Conservation (phyloP, 2,113 vertebrate genomes). For the Etheostoma cragini region DNA sequence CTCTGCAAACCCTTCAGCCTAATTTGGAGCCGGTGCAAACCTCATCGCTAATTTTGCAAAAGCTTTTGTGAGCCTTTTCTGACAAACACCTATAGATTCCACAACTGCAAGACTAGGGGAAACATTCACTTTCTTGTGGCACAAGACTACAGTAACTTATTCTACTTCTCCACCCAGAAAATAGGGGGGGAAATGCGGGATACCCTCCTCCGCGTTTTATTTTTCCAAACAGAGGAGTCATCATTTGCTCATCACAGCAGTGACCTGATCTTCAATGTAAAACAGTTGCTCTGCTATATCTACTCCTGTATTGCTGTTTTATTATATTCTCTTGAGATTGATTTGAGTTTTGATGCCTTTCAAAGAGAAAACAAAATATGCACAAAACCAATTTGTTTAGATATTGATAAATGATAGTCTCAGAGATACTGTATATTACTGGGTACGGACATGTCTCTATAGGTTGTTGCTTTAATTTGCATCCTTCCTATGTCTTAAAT, state of each 20-base stretch:
- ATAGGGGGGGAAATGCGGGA: background rate
- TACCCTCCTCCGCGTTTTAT: background rate
- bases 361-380: constrained; percentile 47
- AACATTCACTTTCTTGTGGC: constrained; percentile 23
- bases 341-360: constrained; percentile 53
- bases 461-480: constrained; percentile 16
- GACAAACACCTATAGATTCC: background rate
- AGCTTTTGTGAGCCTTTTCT: constrained; percentile 17
- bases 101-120: constrained; percentile 26
- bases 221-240: constrained; percentile 32
- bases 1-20: constrained; percentile 12
- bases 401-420: constrained; percentile 1
- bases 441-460: constrained; percentile 9
- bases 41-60: constrained; percentile 17
- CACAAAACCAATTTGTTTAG: constrained; percentile 33
- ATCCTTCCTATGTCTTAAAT: constrained; percentile 28
- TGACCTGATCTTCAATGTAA: constrained; percentile 14
- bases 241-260: constrained; percentile 5
- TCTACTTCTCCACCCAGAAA: constrained; percentile 5
- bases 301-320: constrained; percentile 34
- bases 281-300: constrained; percentile 29
- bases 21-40: constrained; percentile 30
- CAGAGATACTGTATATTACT: constrained; percentile 22
- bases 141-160: constrained; percentile 27
- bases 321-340: constrained; percentile 33